Conservation (phyloP, 2,797 vertebrate species). For the Bryconaethiops microstoma region DNA sequence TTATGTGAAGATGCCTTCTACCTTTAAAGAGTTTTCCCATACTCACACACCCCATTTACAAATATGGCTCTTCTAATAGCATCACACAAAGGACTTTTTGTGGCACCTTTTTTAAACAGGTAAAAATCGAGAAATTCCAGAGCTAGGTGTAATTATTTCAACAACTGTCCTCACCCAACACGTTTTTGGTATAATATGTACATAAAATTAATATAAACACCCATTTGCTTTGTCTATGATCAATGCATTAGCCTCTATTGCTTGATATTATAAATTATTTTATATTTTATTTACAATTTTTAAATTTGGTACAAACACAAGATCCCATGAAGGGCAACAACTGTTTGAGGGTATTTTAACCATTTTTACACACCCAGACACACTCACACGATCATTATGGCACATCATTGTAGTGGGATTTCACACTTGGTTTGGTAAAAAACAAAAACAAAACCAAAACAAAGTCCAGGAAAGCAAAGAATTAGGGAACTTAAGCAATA, state of each 20-base stretch:
- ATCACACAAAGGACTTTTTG: too few relatives aligned
- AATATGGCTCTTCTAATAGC: too few relatives aligned
- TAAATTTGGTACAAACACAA: slow-evolving; percentile 22
- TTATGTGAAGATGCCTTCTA: too few relatives aligned
- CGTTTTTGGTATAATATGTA: neutral
- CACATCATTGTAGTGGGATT: neutral
- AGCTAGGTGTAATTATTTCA: neutral
- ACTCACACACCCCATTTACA: neutral
- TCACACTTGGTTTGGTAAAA: neutral
- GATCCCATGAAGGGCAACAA: neutral
- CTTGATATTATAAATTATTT: too few relatives aligned
- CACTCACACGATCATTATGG: neutral
- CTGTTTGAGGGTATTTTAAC: neutral
- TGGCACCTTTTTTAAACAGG: neutral
- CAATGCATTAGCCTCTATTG: neutral
- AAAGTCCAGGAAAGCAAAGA: neutral
- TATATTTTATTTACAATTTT: neutral
- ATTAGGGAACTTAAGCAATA: neutral
- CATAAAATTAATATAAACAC: neutral
- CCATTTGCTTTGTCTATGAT: too few relatives aligned
- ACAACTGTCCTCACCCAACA: neutral
- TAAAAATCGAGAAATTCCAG: neutral
- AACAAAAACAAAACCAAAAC: neutral
- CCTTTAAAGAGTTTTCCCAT: too few relatives aligned
- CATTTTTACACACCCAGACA: neutral